Conservation (phyloP, 2,888 invertebrate genomes). For the Diploptera punctata region DNA sequence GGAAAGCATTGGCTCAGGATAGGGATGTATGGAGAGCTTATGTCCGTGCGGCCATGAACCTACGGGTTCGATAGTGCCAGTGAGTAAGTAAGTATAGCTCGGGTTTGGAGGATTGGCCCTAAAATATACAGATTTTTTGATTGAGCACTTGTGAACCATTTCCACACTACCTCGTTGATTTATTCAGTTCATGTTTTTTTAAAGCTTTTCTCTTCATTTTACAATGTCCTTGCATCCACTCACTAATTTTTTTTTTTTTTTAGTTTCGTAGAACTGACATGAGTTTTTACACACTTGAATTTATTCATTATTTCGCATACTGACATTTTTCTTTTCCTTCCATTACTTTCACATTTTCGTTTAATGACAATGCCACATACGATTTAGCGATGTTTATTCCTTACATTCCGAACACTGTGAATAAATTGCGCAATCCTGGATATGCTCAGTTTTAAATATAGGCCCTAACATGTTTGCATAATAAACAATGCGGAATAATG, state of each 20-base stretch:
- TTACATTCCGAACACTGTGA: not conserved
- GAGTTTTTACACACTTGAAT: not conserved
- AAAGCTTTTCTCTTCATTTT: not conserved
- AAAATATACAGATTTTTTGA: not conserved
- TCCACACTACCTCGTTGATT: not conserved
- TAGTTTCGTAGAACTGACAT: not conserved
- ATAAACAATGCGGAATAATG: too few relatives aligned
- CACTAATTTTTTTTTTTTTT: not conserved
- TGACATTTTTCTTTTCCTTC: not conserved
- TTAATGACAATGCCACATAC: too few relatives aligned
- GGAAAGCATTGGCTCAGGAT: too few relatives aligned
- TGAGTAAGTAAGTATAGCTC: too few relatives aligned
- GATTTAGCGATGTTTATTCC: not conserved
- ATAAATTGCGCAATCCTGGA: too few relatives aligned
- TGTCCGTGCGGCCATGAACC: too few relatives aligned
- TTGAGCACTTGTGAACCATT: too few relatives aligned
- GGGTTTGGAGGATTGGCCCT: not conserved
- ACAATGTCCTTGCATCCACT: not conserved
- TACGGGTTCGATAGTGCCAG: too few relatives aligned
- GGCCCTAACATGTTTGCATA: too few relatives aligned
- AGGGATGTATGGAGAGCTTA: too few relatives aligned
- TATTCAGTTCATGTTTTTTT: not conserved
- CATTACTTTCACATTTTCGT: not conserved
- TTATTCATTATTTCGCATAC: too few relatives aligned
- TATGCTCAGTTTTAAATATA: too few relatives aligned